phyloP scores from a whole-genome alignment of 1,140 invertebrate genomes.

The Holotrichia oblita region DNA sequence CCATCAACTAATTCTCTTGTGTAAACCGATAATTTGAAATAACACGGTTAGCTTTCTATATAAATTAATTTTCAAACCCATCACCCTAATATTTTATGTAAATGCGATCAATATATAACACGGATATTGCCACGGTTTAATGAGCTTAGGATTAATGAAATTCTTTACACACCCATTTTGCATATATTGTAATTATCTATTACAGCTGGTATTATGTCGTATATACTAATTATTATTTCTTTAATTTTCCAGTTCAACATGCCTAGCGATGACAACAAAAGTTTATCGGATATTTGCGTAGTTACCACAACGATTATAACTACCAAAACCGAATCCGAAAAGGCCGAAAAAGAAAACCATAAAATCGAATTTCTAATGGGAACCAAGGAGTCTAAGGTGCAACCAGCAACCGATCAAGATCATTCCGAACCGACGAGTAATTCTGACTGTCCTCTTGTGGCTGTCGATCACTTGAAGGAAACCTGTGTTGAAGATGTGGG shows the following conservation, averaged over 20 bases:
- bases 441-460: not conserved
- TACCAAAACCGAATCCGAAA: constrained; percentile 5
- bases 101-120: not conserved
- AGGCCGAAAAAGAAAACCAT: constrained; percentile 16
- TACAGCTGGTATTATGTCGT: not conserved
- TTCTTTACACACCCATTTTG: not conserved
- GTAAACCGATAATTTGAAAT: no score
- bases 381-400: constrained; percentile 24
- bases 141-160: not conserved
- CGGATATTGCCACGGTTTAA: not conserved
- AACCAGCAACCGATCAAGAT: not conserved
- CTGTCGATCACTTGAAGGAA: not conserved
- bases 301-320: not conserved
- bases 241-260: constrained; percentile 46
- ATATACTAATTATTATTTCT: not conserved
- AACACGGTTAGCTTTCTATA: not conserved
- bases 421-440: not conserved
- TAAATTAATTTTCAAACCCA: not conserved
- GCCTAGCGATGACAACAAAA: constrained; percentile 40
- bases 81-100: not conserved
- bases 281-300: constrained; percentile 28
- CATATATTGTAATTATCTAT: not conserved
- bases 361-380: constrained; percentile 3
- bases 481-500: constrained; percentile 48
- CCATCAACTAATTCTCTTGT: no score